These are phyloP conservation scores for Cyrtodaria siliqua DNA, from an alignment of 2,888 invertebrate species.

Conservation along the genomic window DNA sequence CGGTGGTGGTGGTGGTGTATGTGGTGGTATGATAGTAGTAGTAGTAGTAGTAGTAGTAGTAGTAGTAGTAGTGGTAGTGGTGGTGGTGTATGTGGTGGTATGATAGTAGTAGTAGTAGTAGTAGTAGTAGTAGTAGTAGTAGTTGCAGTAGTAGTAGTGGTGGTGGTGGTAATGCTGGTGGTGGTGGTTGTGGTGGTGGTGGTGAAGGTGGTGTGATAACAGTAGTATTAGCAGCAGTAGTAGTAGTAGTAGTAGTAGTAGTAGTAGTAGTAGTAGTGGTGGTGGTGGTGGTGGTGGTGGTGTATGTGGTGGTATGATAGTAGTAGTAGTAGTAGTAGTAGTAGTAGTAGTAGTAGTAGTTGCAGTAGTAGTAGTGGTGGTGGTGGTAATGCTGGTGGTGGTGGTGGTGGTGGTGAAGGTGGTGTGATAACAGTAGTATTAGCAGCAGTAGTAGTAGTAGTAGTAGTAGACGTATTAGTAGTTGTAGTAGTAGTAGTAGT, in stretches of 20 bases:
- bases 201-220: neutral
- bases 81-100: neutral
- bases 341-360: conserved; percentile 6
- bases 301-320: too few relatives aligned
- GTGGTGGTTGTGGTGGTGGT: neutral
- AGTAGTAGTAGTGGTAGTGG: conserved; percentile 3
- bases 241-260: conserved; percentile 4
- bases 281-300: neutral
- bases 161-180: neutral
- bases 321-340: conserved; percentile 8
- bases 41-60: conserved; percentile 5
- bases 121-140: conserved; percentile 2
- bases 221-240: neutral
- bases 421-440: neutral
- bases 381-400: neutral
- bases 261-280: neutral
- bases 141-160: neutral
- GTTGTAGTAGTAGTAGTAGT: too few relatives aligned
- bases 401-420: neutral
- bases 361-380: neutral
- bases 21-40: neutral
- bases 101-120: conserved; percentile 2
- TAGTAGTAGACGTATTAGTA: too few relatives aligned
- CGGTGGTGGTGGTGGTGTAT: neutral
- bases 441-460: too few relatives aligned